Evolutionary conservation across 2,113 vertebrate species (phyloP).

Genomic region (Otus sunia): DNA sequence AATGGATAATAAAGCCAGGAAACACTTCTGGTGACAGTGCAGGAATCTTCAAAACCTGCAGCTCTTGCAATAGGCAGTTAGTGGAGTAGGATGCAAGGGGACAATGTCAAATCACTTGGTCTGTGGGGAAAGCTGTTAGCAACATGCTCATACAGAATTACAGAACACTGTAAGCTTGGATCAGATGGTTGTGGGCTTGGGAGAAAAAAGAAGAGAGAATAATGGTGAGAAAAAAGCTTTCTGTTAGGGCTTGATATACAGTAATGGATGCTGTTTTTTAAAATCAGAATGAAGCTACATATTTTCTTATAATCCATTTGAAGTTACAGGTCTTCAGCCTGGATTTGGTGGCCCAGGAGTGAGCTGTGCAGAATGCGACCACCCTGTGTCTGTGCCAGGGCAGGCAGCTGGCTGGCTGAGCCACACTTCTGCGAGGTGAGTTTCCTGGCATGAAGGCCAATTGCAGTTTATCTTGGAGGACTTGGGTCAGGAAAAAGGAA

Average conservation of each 20-base stretch:
- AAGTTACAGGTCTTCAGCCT: not conserved
- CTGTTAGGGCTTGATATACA: not conserved
- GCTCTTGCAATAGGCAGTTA: not conserved
- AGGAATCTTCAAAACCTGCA: not conserved
- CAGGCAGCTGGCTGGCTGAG: not conserved
- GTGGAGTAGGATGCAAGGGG: not conserved
- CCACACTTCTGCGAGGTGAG: not conserved
- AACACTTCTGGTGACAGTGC: not conserved
- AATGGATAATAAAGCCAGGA: not conserved
- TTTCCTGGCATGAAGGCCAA: not conserved
- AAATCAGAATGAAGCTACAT: not conserved
- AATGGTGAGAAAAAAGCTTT: not conserved
- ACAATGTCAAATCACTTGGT: not conserved
- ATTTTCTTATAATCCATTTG: not conserved
- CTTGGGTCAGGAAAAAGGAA: not conserved
- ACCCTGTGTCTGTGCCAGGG: rapidly evolving
- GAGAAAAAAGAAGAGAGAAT: not conserved
- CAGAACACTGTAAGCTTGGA: not conserved
- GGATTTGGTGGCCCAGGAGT: rapidly evolving
- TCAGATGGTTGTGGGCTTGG: rapidly evolving
- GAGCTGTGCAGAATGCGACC: not conserved
- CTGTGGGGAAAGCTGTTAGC: not conserved
- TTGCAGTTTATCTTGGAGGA: not conserved
- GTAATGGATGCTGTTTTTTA: not conserved
- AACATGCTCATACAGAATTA: not conserved